Conservation (phyloP, 2,113 vertebrate genomes). For the Dromas ardeola region DNA sequence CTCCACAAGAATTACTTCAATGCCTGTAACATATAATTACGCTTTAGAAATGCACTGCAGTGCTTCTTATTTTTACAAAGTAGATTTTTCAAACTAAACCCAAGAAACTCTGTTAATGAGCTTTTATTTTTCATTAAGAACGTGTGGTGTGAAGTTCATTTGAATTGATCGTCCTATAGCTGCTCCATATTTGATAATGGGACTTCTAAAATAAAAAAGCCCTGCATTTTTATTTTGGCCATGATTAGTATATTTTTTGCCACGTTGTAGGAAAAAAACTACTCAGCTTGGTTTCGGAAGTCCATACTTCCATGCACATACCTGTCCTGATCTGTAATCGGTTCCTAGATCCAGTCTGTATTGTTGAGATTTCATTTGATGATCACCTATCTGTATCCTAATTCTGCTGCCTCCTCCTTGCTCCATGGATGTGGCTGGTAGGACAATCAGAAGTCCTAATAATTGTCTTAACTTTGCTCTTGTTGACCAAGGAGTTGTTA, state of each 20-base stretch:
- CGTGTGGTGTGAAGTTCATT: neutral
- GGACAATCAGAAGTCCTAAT: neutral
- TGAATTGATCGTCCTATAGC: neutral
- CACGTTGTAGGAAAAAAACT: neutral
- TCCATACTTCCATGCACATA: neutral
- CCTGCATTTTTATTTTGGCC: neutral
- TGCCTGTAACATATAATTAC: neutral
- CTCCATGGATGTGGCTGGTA: neutral
- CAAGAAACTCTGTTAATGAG: neutral
- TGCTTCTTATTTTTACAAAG: neutral
- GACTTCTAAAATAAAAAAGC: neutral
- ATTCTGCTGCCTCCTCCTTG: neutral
- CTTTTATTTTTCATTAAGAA: constrained; percentile 12
- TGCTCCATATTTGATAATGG: neutral
- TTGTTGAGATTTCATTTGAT: neutral
- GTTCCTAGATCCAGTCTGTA: neutral
- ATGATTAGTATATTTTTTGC: neutral
- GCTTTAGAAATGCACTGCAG: neutral
- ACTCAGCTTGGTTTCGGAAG: neutral
- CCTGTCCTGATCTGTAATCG: neutral
- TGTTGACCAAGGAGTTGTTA: neutral
- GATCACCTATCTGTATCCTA: neutral
- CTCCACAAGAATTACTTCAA: neutral
- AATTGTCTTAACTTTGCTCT: neutral
- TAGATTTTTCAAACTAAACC: neutral